These are phyloP conservation scores for Apostichopus californicus DNA, from an alignment of 35 echinoderm and acorn worm species.

Conservation along the genomic window DNA sequence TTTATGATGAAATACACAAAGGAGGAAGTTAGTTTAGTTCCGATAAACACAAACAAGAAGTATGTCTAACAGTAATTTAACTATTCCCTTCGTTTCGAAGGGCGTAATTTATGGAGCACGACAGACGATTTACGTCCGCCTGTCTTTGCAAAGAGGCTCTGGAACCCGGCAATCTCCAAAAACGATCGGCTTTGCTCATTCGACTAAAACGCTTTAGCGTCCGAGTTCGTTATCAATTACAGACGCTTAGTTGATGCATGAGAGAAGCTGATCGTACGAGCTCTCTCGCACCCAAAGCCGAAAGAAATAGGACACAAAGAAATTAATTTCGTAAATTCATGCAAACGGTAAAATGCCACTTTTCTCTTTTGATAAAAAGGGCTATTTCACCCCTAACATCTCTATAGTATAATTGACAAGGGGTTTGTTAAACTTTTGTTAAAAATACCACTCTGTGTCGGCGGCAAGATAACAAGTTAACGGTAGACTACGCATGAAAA, in stretches of 20 bases:
- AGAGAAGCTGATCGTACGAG: background rate
- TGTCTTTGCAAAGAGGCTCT: constrained; percentile 8
- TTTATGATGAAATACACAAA: constrained; percentile 20
- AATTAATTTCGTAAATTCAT: background rate
- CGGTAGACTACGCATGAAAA: too few species aligned
- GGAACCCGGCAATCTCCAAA: background rate
- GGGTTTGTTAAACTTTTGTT: too few species aligned
- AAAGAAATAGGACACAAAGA: background rate
- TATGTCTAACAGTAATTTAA: background rate
- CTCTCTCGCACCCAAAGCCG: background rate
- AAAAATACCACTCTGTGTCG: too few species aligned
- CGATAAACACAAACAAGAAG: constrained; percentile 27
- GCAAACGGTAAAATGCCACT: too few species aligned
- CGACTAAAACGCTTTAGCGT: constrained; percentile 12
- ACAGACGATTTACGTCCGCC: background rate
- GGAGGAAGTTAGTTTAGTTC: constrained; percentile 1
- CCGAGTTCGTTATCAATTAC: background rate
- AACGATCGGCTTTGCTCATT: background rate
- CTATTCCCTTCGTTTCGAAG: background rate
- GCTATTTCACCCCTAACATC: too few species aligned
- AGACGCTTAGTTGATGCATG: background rate
- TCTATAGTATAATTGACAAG: too few species aligned
- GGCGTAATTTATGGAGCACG: background rate
- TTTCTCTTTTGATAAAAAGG: too few species aligned
- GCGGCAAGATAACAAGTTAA: too few species aligned